phyloP scores from a whole-genome alignment of 2,797 vertebrate species.

The Cyclopterus lumpus region DNA sequence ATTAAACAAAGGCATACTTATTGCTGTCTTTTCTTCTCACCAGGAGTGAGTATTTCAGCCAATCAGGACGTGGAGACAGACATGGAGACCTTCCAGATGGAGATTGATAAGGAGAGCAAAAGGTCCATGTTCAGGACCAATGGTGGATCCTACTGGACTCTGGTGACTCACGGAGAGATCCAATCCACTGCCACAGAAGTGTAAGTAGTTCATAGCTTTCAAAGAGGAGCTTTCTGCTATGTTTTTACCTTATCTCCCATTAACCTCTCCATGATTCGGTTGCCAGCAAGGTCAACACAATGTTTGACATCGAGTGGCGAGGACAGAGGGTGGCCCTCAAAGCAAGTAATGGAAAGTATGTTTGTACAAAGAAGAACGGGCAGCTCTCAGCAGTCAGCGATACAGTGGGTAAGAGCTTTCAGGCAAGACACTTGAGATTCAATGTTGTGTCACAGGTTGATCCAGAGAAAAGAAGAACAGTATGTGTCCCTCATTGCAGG shows the following conservation, averaged over 20 bases:
- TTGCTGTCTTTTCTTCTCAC: slow-evolving; percentile 21
- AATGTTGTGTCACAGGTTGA: background rate
- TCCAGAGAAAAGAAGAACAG: background rate
- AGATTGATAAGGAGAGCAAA: slow-evolving; percentile 91
- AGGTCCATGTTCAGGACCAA: slow-evolving; percentile 94
- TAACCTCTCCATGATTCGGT: background rate
- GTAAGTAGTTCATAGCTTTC: slow-evolving; percentile 80
- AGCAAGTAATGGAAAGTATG: slow-evolving; percentile 93
- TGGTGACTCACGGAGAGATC: slow-evolving; percentile 94
- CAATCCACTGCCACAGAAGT: slow-evolving; percentile 92
- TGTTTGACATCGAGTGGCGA: slow-evolving; percentile 96
- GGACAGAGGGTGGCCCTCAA: slow-evolving; percentile 91
- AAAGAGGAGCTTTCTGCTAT: background rate
- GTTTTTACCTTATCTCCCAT: background rate
- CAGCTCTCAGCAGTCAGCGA: slow-evolving; percentile 94
- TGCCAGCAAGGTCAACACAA: slow-evolving; percentile 88
- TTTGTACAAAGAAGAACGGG: slow-evolving; percentile 96
- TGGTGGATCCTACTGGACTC: slow-evolving; percentile 92
- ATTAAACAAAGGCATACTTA: background rate
- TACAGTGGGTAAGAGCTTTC: slow-evolving; percentile 85
- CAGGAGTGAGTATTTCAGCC: slow-evolving; percentile 95
- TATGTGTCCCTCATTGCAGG: slow-evolving; percentile 75
- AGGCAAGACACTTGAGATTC: background rate
- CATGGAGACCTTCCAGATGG: slow-evolving; percentile 97
- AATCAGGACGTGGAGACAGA: slow-evolving; percentile 96